These are phyloP conservation scores for Pimpla rufipes DNA, from an alignment of 2,888 invertebrate species.

Conservation along the genomic window DNA sequence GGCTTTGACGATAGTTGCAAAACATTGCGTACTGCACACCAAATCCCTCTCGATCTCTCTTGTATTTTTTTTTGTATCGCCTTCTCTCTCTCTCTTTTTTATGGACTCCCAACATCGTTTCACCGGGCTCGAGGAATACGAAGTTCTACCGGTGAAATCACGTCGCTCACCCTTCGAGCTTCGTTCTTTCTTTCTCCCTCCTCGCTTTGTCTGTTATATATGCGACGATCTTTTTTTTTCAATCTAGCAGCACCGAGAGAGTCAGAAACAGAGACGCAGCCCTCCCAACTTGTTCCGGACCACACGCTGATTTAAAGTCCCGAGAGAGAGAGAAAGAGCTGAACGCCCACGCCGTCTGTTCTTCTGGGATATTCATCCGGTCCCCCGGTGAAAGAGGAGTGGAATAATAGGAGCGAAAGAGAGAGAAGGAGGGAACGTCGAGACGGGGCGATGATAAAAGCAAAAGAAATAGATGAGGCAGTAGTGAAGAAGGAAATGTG, in stretches of 20 bases:
- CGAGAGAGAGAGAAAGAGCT: slow-evolving; percentile 4
- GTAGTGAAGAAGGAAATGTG: slow-evolving; percentile 15
- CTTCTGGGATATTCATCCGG: slow-evolving; percentile 54
- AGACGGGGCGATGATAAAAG: slow-evolving; percentile 16
- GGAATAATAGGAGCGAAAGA: slow-evolving; percentile 30
- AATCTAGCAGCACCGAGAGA: not conserved
- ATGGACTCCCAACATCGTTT: slow-evolving; percentile 10
- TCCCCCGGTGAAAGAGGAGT: slow-evolving; percentile 39
- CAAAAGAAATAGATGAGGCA: slow-evolving; percentile 6
- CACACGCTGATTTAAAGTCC: slow-evolving; percentile 53
- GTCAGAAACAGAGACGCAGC: not conserved
- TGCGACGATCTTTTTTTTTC: slow-evolving; percentile 7
- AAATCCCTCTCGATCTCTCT: not conserved
- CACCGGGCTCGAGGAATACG: not conserved
- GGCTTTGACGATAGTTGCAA: slow-evolving; percentile 19
- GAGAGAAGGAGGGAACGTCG: slow-evolving; percentile 1
- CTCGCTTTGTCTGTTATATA: slow-evolving; percentile 14
- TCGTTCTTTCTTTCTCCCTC: not conserved
- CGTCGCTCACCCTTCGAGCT: not conserved
- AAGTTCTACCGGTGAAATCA: not conserved
- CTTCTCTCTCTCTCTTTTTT: not conserved
- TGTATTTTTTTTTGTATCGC: not conserved
- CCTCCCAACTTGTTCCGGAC: slow-evolving; percentile 47
- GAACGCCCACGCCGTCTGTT: slow-evolving; percentile 54
- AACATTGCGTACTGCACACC: not conserved